phyloP scores from a whole-genome alignment of 2,888 invertebrate genomes.

The Acrobasis repandana region DNA sequence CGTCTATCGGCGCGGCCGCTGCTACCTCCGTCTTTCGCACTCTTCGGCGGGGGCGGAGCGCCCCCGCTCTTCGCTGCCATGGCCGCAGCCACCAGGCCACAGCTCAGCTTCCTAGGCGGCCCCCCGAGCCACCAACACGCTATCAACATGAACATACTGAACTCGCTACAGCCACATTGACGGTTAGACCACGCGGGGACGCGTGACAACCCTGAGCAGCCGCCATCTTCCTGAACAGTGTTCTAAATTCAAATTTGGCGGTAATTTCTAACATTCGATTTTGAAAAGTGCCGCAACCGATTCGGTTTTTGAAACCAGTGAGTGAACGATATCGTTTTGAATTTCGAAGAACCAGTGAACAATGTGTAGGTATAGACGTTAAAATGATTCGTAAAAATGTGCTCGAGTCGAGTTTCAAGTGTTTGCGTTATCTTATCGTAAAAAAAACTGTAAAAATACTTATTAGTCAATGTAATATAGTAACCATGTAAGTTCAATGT shows the following conservation, averaged over 20 bases:
- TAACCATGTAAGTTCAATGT: constrained; percentile 3
- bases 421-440: background rate
- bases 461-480: constrained; percentile 13
- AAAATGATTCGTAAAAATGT: background rate
- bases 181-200: constrained; percentile 64
- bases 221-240: constrained; percentile 56
- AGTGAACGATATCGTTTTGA: background rate
- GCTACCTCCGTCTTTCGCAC: constrained; percentile 88
- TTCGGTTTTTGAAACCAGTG: background rate
- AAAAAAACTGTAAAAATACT: constrained; percentile 2
- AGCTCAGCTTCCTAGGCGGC: constrained; percentile 82
- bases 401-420: background rate
- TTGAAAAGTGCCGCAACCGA: background rate
- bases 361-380: too few relatives aligned
- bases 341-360: background rate
- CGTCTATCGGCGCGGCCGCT: constrained; percentile 92
- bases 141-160: constrained; percentile 80
- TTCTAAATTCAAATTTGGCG: constrained; percentile 24
- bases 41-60: constrained; percentile 85
- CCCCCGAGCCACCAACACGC: constrained; percentile 81
- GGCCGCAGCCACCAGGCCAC: constrained; percentile 85
- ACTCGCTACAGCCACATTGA: constrained; percentile 84
- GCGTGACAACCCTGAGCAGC: constrained; percentile 52
- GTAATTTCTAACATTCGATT: background rate
- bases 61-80: constrained; percentile 87